Conservation (phyloP, 2,113 vertebrate species). For the Ursus arctos region DNA sequence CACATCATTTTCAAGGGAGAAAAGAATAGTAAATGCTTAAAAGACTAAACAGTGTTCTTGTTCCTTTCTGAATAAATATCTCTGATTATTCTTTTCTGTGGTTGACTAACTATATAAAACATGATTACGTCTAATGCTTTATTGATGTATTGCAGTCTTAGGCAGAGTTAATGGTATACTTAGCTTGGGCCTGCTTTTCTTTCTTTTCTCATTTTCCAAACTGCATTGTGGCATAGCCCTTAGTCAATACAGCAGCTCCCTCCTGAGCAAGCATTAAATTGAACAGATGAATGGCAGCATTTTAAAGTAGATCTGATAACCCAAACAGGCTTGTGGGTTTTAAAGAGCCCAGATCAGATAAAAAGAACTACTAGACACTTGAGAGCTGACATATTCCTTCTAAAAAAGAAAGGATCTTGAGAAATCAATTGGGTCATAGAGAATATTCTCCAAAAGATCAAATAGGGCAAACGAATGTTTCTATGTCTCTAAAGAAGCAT, state of each 20-base stretch:
- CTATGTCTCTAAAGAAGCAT: constrained; percentile 57
- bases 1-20: constrained; percentile 37
- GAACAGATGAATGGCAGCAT: constrained; percentile 87
- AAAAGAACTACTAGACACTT: constrained; percentile 82
- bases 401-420: constrained; percentile 73
- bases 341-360: constrained; percentile 84
- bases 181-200: constrained; percentile 76
- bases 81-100: constrained; percentile 77
- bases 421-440: constrained; percentile 81
- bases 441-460: constrained; percentile 68
- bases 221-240: constrained; percentile 80
- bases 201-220: constrained; percentile 86
- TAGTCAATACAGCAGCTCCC: constrained; percentile 83
- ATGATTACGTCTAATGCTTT: constrained; percentile 81
- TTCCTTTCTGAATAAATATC: constrained; percentile 82
- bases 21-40: constrained; percentile 41
- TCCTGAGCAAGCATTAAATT: constrained; percentile 82
- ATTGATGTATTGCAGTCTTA: constrained; percentile 81
- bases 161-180: constrained; percentile 84
- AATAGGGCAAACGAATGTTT: constrained; percentile 61
- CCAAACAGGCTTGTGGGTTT: constrained; percentile 80
- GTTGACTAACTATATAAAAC: constrained; percentile 80
- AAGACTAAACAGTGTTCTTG: constrained; percentile 55
- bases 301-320: constrained; percentile 88
- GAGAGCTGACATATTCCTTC: constrained; percentile 82